These are phyloP conservation scores for Xestia rhomboidea DNA, from an alignment of 2,888 invertebrate genomes.

Conservation along the genomic window DNA sequence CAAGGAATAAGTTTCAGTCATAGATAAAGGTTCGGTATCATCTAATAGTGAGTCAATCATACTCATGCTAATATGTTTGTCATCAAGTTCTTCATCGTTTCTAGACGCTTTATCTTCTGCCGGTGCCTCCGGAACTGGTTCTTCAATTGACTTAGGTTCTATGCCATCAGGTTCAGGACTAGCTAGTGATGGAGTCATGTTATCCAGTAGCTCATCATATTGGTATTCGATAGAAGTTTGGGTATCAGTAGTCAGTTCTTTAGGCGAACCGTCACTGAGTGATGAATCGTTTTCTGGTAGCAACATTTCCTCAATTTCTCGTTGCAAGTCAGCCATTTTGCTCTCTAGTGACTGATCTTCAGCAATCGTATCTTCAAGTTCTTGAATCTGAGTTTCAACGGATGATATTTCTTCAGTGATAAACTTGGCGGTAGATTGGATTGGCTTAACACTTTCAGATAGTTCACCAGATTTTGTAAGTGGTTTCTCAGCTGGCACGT, in stretches of 20 bases:
- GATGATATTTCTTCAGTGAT: slow-evolving; percentile 67
- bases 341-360: slow-evolving; percentile 86
- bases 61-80: slow-evolving; percentile 78
- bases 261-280: slow-evolving; percentile 80
- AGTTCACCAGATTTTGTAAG: slow-evolving; percentile 30
- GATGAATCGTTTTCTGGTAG: slow-evolving; percentile 87
- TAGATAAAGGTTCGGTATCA: slow-evolving; percentile 73
- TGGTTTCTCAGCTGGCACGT: slow-evolving; percentile 23
- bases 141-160: slow-evolving; percentile 54
- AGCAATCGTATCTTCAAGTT: slow-evolving; percentile 72
- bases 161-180: slow-evolving; percentile 81
- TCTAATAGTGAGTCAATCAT: slow-evolving; percentile 79
- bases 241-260: slow-evolving; percentile 78
- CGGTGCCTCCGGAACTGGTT: slow-evolving; percentile 20
- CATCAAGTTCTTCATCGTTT: slow-evolving; percentile 70
- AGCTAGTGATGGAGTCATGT: slow-evolving; percentile 80
- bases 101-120: slow-evolving; percentile 50
- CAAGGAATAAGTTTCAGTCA: slow-evolving; percentile 72
- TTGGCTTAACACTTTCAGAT: slow-evolving; percentile 31
- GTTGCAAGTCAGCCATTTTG: slow-evolving; percentile 88
- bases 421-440: slow-evolving; percentile 54
- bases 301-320: slow-evolving; percentile 88
- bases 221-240: slow-evolving; percentile 80
- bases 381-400: slow-evolving; percentile 59
- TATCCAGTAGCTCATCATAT: slow-evolving; percentile 80